Evolutionary conservation across 30 jellyfish, hydroid and myxozoan species (phyloP), one percentile per base, ranked within the genome.

Genomic region (Aurelia coerulea): DNA sequence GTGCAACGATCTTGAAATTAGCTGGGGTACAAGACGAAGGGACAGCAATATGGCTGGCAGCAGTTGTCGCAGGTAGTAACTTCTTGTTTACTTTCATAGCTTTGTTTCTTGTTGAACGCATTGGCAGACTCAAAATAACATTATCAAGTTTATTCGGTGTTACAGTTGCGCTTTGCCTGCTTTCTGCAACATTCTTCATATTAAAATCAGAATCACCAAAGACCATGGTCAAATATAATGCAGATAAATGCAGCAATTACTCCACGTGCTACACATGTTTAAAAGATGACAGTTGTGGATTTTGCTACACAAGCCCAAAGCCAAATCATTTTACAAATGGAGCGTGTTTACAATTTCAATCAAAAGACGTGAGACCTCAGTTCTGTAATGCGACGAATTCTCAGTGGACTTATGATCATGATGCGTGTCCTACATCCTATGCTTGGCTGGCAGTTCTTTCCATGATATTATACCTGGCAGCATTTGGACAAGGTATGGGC

Each of bases 401-500:
- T 4, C 88, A 79, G 6, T 92, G 98, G 98, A 35, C 83, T n/a
- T n/a, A n/a, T n/a, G n/a, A n/a, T 9, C 35, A 62, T 7, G 68
- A 59, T 4, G 87, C 67, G 8, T 93, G 98, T 65, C 97, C 98
- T 5, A 74, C 97, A 8, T 76, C 90, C 9, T 82, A 76, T 69
- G 96, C 98, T n/a, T 93, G 98, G 98, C 87, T 93, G 17, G 97
- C 98, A 32, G 95, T 83, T 11, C 10, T 74, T 12, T 69, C 96
- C 3, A 88, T 93, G 97, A 78, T 87, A n/a, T 78, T 93, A 37
- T 93, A 80, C 88, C 54, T 93, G 67, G 98, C 97, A 46, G 79
- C 79, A 68, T 93, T 93, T 88, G 97, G 97, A 23, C 93, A 96
- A 6, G 98, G 98, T 46, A 71, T 93, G 94, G 97, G 98, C n/a